A percentile compares a stretch with the other conserved stretches of the same genome.
Conservation (phyloP, 2,797 vertebrate genomes). For the Ibycter americanus region DNA sequence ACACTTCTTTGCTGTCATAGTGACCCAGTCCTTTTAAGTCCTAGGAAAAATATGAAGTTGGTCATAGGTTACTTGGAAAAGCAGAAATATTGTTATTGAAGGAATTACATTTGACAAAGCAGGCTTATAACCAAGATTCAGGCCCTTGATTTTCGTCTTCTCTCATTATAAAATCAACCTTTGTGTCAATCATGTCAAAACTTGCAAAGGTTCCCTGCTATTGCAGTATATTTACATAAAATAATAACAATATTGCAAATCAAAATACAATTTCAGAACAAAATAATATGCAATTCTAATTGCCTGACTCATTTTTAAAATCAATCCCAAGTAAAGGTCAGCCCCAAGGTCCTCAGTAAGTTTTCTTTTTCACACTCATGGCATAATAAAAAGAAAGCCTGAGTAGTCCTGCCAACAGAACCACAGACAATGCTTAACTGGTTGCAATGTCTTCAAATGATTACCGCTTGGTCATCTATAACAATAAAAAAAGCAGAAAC, state of each 20-base stretch:
- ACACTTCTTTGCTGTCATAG: background rate
- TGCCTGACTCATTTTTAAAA: background rate
- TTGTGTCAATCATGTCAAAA: slow-evolving; percentile 8
- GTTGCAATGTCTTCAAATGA: background rate
- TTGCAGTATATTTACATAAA: slow-evolving; percentile 40
- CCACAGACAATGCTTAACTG: background rate
- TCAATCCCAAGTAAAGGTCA: slow-evolving; percentile 7
- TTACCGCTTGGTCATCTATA: background rate
- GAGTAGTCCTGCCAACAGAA: background rate
- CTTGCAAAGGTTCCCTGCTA: background rate
- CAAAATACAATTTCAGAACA: slow-evolving; percentile 1
- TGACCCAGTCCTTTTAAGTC: background rate
- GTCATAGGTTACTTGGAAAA: background rate
- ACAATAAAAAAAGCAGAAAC: background rate
- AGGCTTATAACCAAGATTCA: background rate
- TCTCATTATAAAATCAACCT: slow-evolving; percentile 39
- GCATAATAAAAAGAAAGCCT: background rate
- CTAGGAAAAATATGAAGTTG: background rate
- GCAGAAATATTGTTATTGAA: slow-evolving; percentile 12
- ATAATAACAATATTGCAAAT: slow-evolving; percentile 37
- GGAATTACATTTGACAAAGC: background rate
- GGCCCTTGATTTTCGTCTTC: background rate
- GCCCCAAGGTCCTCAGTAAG: background rate
- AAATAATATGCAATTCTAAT: slow-evolving; percentile 50
- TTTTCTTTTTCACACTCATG: background rate